Percentiles rank a stretch among this genome's conserved stretches.
Conservation (phyloP, 2,888 invertebrate species). For the Ecdyonurus torrentis region DNA sequence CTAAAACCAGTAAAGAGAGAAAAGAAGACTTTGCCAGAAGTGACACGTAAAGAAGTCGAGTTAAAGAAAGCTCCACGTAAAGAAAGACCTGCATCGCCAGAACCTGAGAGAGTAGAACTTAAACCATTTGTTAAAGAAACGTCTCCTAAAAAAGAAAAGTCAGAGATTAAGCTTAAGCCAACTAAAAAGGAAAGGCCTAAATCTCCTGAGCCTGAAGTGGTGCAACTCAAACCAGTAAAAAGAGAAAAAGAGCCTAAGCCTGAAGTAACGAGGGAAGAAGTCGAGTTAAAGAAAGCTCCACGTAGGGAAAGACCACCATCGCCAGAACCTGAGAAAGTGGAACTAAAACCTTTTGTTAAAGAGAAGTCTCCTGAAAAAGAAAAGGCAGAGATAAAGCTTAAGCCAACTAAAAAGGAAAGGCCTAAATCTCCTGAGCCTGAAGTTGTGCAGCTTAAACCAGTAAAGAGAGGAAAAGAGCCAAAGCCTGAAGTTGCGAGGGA, state of each 20-base stretch:
- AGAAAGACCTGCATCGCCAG: not conserved
- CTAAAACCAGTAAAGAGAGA: slow-evolving; percentile 9
- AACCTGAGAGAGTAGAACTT: slow-evolving; percentile 3
- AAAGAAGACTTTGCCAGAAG: slow-evolving; percentile 2
- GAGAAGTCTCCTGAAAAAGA: too few relatives aligned
- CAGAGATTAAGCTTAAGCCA: not conserved
- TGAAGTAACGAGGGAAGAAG: slow-evolving; percentile 17
- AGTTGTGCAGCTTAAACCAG: slow-evolving; percentile 5
- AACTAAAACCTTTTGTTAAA: slow-evolving; percentile 14
- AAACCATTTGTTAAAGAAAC: slow-evolving; percentile 23
- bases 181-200: slow-evolving; percentile 7
- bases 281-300: slow-evolving; percentile 14
- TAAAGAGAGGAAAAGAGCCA: slow-evolving; percentile 8
- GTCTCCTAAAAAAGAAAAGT: slow-evolving; percentile 22
- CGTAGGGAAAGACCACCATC: slow-evolving; percentile 2
- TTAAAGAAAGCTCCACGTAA: slow-evolving; percentile 11
- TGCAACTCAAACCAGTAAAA: slow-evolving; percentile 19
- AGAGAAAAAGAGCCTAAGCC: slow-evolving; percentile 19
- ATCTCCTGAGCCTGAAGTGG: slow-evolving; percentile 14
- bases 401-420: slow-evolving; percentile 10
- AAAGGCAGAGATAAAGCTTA: slow-evolving; percentile 24
- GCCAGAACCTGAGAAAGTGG: slow-evolving; percentile 11
- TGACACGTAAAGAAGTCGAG: slow-evolving; percentile 6
- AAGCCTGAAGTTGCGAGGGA: slow-evolving; percentile 28
- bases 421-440: slow-evolving; percentile 9